Evolutionary conservation across 2,888 invertebrate species (phyloP).

Genomic region (Iphiclides podalirius): DNA sequence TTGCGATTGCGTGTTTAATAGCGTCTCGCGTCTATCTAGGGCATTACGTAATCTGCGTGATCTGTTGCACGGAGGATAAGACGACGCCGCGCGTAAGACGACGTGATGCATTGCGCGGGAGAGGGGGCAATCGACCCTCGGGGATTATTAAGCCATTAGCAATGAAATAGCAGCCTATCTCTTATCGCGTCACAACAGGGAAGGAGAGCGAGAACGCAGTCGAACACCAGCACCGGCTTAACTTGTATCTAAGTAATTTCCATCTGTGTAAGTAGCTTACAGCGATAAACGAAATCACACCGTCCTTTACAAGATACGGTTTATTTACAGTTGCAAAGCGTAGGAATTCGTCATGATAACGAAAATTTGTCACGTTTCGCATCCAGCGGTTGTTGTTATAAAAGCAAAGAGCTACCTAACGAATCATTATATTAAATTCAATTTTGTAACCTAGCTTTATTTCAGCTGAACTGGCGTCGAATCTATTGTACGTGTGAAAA

Average conservation of each 20-base stretch:
- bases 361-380: no score
- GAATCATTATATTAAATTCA: no score
- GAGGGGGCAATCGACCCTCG: constrained; percentile 39
- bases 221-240: constrained; percentile 40
- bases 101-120: constrained; percentile 11
- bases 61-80: constrained; percentile 12
- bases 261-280: constrained; percentile 6
- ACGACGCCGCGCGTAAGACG: no score
- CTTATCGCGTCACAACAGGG: constrained; percentile 53
- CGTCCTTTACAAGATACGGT: constrained; percentile 6
- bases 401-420: no score
- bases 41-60: neutral
- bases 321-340: constrained; percentile 1
- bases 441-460: no score
- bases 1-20: no score
- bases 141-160: constrained; percentile 64
- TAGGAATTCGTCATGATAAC: no score
- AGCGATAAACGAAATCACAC: neutral
- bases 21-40: no score
- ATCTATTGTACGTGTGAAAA: no score
- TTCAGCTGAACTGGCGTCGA: no score
- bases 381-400: no score
- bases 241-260: constrained; percentile 23
- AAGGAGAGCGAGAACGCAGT: no score
- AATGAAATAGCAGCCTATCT: constrained; percentile 55